Conservation (phyloP, 2,113 vertebrate species). For the Clupea harengus region DNA sequence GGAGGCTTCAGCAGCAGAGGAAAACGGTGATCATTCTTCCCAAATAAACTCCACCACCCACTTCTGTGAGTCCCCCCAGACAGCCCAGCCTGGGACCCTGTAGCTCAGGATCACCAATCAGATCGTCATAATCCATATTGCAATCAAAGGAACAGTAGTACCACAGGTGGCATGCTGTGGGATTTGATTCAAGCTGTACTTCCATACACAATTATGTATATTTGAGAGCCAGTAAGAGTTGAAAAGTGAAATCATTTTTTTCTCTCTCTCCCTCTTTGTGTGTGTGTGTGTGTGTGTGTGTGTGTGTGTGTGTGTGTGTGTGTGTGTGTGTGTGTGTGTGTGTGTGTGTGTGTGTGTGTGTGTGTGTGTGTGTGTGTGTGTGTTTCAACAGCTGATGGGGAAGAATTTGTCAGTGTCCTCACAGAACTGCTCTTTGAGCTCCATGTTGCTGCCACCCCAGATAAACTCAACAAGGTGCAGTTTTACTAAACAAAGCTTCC, state of each 20-base stretch:
- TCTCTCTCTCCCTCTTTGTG: not conserved
- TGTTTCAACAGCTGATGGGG: constrained; percentile 74
- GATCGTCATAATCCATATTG: constrained; percentile 17
- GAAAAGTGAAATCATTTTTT: not conserved
- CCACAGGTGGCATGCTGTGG: no score
- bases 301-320: constrained; percentile 29
- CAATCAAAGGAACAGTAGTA: not conserved
- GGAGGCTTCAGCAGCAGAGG: constrained; percentile 61
- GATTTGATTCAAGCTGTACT: no score
- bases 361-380: constrained; percentile 41
- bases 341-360: constrained; percentile 29
- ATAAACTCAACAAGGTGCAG: constrained; percentile 94
- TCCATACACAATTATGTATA: not conserved
- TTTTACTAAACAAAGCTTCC: not conserved
- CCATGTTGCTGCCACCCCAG: constrained; percentile 93
- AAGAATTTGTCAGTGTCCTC: constrained; percentile 87
- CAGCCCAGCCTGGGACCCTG: not conserved
- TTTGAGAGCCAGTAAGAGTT: not conserved
- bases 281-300: constrained; percentile 18
- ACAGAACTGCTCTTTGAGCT: constrained; percentile 96
- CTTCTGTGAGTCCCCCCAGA: constrained; percentile 66
- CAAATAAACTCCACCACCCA: constrained; percentile 68
- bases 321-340: not conserved
- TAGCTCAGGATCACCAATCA: constrained; percentile 8
- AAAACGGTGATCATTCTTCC: constrained; percentile 80